A percentile compares a stretch with the other conserved stretches of the same genome.
phyloP scores from a whole-genome alignment of 1,140 invertebrate genomes.

The Vanessa tameamea region DNA sequence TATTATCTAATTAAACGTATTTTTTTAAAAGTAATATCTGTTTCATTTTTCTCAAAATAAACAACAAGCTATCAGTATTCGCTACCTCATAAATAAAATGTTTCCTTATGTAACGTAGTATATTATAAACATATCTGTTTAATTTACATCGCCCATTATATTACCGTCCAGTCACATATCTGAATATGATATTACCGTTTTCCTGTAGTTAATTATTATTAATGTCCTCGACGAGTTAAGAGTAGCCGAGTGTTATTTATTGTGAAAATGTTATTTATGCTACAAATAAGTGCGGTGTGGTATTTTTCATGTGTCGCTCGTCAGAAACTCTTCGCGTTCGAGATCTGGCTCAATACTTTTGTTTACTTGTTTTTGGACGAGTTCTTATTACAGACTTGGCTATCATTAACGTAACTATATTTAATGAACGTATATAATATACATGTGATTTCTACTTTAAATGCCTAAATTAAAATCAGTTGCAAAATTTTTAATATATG shows the following conservation, averaged over 20 bases:
- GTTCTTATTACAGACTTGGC: background rate
- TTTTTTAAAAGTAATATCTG: too few species aligned
- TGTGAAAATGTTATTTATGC: conserved; percentile 45
- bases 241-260: conserved; percentile 39
- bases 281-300: conserved; percentile 39
- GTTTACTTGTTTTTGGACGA: conserved; percentile 10
- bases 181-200: conserved; percentile 36
- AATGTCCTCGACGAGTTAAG: conserved; percentile 34
- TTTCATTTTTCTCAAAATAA: too few species aligned
- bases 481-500: too few species aligned
- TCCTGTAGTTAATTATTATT: conserved; percentile 40
- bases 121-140: conserved; percentile 19
- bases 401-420: background rate
- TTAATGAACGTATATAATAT: too few species aligned
- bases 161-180: conserved; percentile 24
- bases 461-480: too few species aligned
- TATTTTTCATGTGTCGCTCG: conserved; percentile 48
- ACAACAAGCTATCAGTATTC: background rate
- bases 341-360: conserved; percentile 35
- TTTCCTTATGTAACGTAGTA: conserved; percentile 13
- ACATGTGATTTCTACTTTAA: too few species aligned
- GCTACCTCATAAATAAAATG: conserved; percentile 10
- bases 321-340: conserved; percentile 32
- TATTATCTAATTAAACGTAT: background rate
- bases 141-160: conserved; percentile 27